Conservation (phyloP, 1,140 invertebrate genomes). For the Pectinophora gossypiella region DNA sequence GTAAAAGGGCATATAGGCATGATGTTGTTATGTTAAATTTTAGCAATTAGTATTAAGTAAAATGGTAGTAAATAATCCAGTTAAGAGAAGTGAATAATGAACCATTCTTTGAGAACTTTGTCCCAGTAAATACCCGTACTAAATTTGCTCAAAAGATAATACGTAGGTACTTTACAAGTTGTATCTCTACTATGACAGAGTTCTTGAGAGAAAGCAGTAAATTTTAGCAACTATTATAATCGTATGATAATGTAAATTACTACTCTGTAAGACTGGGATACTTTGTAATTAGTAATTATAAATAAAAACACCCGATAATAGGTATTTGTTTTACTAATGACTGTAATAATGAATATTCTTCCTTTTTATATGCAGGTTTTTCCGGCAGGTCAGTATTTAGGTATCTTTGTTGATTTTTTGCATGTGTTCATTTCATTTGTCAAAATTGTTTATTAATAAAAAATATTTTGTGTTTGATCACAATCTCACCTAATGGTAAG, state of each 20-base stretch:
- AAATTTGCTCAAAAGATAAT: too few relatives aligned
- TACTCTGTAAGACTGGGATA: background rate
- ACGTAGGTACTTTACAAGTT: too few relatives aligned
- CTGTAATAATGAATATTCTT: background rate
- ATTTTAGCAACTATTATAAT: background rate
- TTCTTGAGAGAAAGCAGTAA: background rate
- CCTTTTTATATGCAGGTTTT: constrained; percentile 2
- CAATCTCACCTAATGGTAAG: too few relatives aligned
- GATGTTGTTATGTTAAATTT: too few relatives aligned
- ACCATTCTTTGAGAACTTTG: too few relatives aligned
- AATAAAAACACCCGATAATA: background rate
- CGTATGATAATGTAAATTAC: background rate
- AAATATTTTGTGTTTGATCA: too few relatives aligned
- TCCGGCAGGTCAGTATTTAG: constrained; percentile 7
- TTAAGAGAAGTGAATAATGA: too few relatives aligned
- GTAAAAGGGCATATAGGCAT: too few relatives aligned
- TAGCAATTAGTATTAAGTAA: too few relatives aligned
- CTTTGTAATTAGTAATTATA: background rate
- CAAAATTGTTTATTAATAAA: too few relatives aligned
- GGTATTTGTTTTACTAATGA: background rate
- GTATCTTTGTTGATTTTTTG: background rate
- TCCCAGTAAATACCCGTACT: too few relatives aligned
- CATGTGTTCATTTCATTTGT: background rate
- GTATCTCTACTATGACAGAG: background rate
- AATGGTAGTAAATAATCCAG: too few relatives aligned